Evolutionary conservation across 2,888 invertebrate genomes (phyloP), one percentile per base, ranked within the genome.

Genomic region (Lithophane ornitopus): DNA sequence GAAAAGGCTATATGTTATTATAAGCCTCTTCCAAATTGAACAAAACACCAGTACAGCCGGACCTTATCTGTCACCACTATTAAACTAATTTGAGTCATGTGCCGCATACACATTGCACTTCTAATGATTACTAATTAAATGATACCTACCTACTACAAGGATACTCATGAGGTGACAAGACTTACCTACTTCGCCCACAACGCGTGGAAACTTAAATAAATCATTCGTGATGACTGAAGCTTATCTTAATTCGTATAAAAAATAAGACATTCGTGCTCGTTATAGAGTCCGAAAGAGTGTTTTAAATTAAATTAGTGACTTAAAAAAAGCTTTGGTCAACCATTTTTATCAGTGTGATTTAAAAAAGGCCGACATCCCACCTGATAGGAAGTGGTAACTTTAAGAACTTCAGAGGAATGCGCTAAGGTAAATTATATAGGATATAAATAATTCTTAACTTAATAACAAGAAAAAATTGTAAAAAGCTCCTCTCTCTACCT

Each of bases 61-160:
- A 34, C 34, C 28, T n/a, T 14, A 26, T n/a, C 11, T 28, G 19
- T 44, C 44, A 44, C 74, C 41, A 39, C 12, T 49, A 41, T 61
- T 70, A 41, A 54, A 62, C 74, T 65, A 65, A 72, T 67, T 72
- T 81, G 58, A 73, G 70, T 81, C 77, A 74, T 71, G 67, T 76
- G 62, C 62, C 56, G 46, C 67, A 72, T 52, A 76, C 80, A 70
- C 76, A 83, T 84, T 77, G 77, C 81, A 61, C 70, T 62, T 26
- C 19, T 78, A 78, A 86, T 86, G 77, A 80, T 74, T 82, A 70
- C 81, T 84, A 80, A 86, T 83, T 80, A 86, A 74, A 65, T 74
- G 52, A 61, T 74, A 72, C 54, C 65, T 85, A 77, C 82, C 68
- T 65, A 52, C 62, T 28, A 63, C 72, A 86, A 85, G 85, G 85